Evolutionary conservation across 2,797 vertebrate species (phyloP).

Genomic region (Miichthys miiuy): DNA sequence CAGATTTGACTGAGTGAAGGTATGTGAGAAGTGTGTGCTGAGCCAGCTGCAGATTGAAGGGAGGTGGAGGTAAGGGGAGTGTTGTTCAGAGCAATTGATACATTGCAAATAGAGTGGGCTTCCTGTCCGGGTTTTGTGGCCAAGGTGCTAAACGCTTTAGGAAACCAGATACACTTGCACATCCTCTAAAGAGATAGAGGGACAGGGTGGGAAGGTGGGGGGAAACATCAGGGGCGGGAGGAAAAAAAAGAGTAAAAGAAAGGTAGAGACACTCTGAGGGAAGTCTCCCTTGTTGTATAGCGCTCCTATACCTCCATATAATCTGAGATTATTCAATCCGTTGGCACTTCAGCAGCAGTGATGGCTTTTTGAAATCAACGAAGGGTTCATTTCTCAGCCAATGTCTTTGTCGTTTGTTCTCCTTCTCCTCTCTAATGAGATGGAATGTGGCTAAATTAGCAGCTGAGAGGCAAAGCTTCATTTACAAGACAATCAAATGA

Average conservation of each 20-base stretch:
- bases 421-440: conserved; percentile 77
- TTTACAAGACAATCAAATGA: conserved; percentile 84
- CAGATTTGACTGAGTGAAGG: conserved; percentile 63
- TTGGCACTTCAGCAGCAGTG: conserved; percentile 19
- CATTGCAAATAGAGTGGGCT: conserved; percentile 88
- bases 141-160: conserved; percentile 87
- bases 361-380: conserved; percentile 49
- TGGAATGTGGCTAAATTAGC: conserved; percentile 81
- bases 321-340: conserved; percentile 46
- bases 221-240: conserved; percentile 28
- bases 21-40: conserved; percentile 74
- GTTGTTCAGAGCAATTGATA: conserved; percentile 86
- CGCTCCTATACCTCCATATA: conserved; percentile 19
- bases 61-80: conserved; percentile 74
- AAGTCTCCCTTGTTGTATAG: conserved; percentile 15
- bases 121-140: conserved; percentile 87
- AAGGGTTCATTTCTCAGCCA: conserved; percentile 64
- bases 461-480: conserved; percentile 81
- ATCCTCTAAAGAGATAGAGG: conserved; percentile 78
- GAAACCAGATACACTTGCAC: conserved; percentile 87
- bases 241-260: conserved; percentile 20
- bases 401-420: conserved; percentile 65
- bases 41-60: conserved; percentile 80
- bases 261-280: conserved; percentile 25
- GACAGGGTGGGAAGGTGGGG: conserved; percentile 45